A percentile compares a stretch with the other conserved stretches of the same genome.
Conservation (phyloP, 2,888 invertebrate species). For the Nymphalis polychloros region DNA sequence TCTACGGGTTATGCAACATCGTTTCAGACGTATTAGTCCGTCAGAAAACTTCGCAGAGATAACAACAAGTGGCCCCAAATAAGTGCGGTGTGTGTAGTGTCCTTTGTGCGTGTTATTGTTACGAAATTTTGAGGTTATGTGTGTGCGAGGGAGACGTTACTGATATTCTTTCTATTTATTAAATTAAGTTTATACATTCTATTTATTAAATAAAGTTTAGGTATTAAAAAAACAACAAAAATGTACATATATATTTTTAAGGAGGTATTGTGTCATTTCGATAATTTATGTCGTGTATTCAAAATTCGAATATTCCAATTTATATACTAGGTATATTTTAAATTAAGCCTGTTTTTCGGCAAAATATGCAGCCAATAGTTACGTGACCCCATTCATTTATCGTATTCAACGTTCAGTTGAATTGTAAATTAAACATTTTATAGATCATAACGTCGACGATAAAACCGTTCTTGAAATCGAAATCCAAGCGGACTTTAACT, state of each 20-base stretch:
- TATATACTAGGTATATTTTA: too few species aligned
- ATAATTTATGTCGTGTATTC: too few species aligned
- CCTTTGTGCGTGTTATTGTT: conserved; percentile 3
- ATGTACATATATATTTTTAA: too few species aligned
- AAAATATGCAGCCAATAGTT: neutral
- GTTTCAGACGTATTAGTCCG: conserved; percentile 75
- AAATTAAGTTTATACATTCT: too few species aligned
- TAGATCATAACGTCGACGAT: conserved; percentile 9
- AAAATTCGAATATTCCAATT: too few species aligned
- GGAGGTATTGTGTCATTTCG: too few species aligned
- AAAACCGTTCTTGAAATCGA: conserved; percentile 1
- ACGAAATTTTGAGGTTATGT: neutral
- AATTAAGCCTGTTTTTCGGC: neutral
- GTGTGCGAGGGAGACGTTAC: conserved; percentile 6
- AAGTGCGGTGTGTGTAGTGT: conserved; percentile 37
- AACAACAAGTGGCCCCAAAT: conserved; percentile 49
- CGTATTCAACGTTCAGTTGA: neutral
- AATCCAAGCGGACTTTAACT: neutral
- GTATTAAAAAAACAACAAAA: too few species aligned
- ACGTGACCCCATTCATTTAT: neutral
- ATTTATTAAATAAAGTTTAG: neutral
- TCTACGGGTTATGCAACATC: conserved; percentile 76
- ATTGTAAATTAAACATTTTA: conserved; percentile 14
- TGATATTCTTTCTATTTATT: neutral
- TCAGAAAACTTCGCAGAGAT: conserved; percentile 59